Conservation (phyloP, 2,888 invertebrate species). For the Agonopterix alstromeriana region DNA sequence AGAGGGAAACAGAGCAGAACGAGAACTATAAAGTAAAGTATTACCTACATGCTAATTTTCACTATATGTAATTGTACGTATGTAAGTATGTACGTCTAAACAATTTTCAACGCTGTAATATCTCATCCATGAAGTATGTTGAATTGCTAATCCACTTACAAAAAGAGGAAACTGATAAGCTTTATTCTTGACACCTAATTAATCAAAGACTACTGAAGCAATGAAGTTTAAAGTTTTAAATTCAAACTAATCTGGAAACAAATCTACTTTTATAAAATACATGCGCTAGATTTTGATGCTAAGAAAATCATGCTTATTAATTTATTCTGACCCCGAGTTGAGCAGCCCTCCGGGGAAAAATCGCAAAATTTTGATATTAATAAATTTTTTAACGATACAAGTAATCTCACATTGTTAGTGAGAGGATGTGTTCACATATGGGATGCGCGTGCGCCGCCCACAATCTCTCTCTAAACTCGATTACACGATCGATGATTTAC, state of each 20-base stretch:
- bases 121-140: slow-evolving; percentile 54
- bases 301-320: slow-evolving; percentile 43
- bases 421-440: slow-evolving; percentile 65
- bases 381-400: slow-evolving; percentile 20
- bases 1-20: slow-evolving; percentile 65
- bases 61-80: slow-evolving; percentile 52
- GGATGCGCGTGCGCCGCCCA: slow-evolving; percentile 64
- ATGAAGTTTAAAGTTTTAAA: slow-evolving; percentile 7
- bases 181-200: slow-evolving; percentile 36
- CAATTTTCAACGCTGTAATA: slow-evolving; percentile 52
- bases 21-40: slow-evolving; percentile 59
- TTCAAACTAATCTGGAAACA: background rate
- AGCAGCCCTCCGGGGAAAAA: slow-evolving; percentile 61
- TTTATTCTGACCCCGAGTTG: slow-evolving; percentile 52
- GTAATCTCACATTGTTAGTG: slow-evolving; percentile 47
- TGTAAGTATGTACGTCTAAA: slow-evolving; percentile 42
- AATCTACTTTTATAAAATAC: slow-evolving; percentile 15
- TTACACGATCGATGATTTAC: slow-evolving; percentile 73
- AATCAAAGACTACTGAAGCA: slow-evolving; percentile 38
- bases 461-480: slow-evolving; percentile 69
- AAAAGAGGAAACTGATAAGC: slow-evolving; percentile 26
- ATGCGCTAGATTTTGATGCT: slow-evolving; percentile 22
- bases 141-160: slow-evolving; percentile 38
- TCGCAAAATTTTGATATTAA: slow-evolving; percentile 6
- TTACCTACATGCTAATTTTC: slow-evolving; percentile 72